phyloP scores from a whole-genome alignment of 2,888 invertebrate species.

The Eledona agricola region DNA sequence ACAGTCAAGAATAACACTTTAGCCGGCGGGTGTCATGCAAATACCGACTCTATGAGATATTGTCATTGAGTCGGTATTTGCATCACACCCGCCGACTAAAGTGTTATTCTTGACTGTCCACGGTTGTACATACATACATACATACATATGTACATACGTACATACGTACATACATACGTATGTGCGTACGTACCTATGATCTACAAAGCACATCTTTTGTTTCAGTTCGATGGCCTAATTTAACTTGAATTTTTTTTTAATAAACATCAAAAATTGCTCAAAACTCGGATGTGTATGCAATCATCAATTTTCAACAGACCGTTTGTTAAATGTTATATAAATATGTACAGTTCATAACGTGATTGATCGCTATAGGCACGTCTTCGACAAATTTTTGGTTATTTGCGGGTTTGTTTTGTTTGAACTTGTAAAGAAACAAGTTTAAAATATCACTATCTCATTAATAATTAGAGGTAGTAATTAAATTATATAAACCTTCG shows the following conservation, averaged over 20 bases:
- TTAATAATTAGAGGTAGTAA: conserved; percentile 38
- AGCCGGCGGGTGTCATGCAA: no score
- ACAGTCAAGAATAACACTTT: no score
- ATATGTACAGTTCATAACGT: conserved; percentile 42
- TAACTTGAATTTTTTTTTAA: conserved; percentile 19
- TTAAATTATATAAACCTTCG: conserved; percentile 44
- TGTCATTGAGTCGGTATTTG: no score
- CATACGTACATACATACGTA: conserved; percentile 16
- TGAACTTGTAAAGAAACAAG: conserved; percentile 46
- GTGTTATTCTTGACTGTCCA: no score
- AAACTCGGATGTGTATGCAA: conserved; percentile 41
- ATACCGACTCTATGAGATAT: no score
- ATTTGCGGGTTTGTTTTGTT: conserved; percentile 27
- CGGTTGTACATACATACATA: conserved; percentile 32
- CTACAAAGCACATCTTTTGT: conserved; percentile 7
- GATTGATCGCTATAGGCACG: conserved; percentile 48
- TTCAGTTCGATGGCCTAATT: conserved; percentile 28
- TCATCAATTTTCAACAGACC: conserved; percentile 41
- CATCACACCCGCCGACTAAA: no score
- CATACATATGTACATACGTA: conserved; percentile 31
- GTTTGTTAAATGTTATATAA: conserved; percentile 40
- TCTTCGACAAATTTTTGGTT: conserved; percentile 35
- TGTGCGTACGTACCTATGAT: conserved; percentile 4
- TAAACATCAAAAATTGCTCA: conserved; percentile 42
- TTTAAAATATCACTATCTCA: conserved; percentile 43